Conservation (phyloP, 1,140 invertebrate genomes). For the Tenebrio molitor region DNA sequence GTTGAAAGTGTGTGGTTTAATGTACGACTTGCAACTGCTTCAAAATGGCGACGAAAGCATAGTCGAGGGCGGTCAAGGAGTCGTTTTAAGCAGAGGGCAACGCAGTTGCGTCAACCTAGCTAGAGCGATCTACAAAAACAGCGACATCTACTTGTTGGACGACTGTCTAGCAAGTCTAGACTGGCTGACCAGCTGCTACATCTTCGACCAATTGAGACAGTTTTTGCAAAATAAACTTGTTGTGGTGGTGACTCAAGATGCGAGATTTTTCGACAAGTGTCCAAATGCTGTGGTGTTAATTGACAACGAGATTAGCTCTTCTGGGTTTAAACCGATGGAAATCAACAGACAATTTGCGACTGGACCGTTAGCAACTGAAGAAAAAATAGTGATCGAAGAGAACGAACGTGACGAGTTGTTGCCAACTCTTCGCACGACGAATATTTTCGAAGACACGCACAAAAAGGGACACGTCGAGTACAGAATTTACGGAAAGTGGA, state of each 20-base stretch:
- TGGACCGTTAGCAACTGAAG: no score
- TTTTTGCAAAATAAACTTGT: conserved; percentile 62
- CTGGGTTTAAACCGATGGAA: no score
- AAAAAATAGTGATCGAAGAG: no score
- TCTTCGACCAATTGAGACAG: conserved; percentile 80
- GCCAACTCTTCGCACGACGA: background rate
- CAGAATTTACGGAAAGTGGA: background rate
- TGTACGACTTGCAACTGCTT: conserved; percentile 78
- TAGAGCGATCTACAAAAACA: conserved; percentile 83
- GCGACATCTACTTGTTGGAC: conserved; percentile 86
- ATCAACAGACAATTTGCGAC: no score
- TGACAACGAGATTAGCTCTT: no score
- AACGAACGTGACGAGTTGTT: no score
- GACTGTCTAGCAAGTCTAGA: conserved; percentile 85
- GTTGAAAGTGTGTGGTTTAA: conserved; percentile 72
- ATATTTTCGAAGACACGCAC: background rate
- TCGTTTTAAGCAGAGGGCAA: conserved; percentile 87
- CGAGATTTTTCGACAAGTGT: no score
- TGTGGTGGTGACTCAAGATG: conserved; percentile 63
- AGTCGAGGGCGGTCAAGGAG: conserved; percentile 87
- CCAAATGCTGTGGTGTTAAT: no score
- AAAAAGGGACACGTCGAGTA: background rate
- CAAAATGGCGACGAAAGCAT: conserved; percentile 81
- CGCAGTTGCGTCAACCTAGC: conserved; percentile 91
- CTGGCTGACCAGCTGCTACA: conserved; percentile 81